Percentiles rank a stretch among this genome's conserved stretches.
Conservation (phyloP, 2,888 invertebrate genomes). For the Dynastes maya region DNA sequence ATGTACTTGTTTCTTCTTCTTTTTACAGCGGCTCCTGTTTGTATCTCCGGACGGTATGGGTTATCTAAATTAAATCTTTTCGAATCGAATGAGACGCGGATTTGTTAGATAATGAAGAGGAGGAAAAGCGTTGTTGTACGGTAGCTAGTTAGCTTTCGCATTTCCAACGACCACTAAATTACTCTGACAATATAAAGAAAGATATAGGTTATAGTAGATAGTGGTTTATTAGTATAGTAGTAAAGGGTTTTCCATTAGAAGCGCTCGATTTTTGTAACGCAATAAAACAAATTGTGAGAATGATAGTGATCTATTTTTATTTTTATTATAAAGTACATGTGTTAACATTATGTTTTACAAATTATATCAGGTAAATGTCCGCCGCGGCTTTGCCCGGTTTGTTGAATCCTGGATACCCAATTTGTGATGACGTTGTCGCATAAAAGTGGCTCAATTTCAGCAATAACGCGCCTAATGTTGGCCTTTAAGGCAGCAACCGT, state of each 20-base stretch:
- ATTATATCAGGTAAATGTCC: too few species aligned
- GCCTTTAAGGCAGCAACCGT: too few species aligned
- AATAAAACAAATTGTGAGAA: too few species aligned
- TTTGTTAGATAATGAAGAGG: conserved; percentile 32
- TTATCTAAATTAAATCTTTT: conserved; percentile 47
- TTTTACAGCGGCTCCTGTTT: conserved; percentile 42
- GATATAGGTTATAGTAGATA: background rate
- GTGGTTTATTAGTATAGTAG: background rate
- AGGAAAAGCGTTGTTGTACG: conserved; percentile 8
- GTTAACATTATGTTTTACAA: too few species aligned
- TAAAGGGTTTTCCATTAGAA: background rate
- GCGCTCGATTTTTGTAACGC: too few species aligned
- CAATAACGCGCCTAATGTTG: too few species aligned
- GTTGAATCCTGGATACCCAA: too few species aligned
- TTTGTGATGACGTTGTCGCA: too few species aligned
- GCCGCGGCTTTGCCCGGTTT: too few species aligned
- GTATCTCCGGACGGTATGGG: conserved; percentile 19
- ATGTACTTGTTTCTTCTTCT: conserved; percentile 41
- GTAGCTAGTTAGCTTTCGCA: conserved; percentile 29
- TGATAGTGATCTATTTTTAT: too few species aligned
- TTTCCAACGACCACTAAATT: conserved; percentile 18
- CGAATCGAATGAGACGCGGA: conserved; percentile 46
- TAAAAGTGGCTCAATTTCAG: too few species aligned
- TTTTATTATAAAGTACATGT: too few species aligned
- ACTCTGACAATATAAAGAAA: conserved; percentile 29